phyloP scores from a whole-genome alignment of 2,797 vertebrate species.

The Clarias pachynema region DNA sequence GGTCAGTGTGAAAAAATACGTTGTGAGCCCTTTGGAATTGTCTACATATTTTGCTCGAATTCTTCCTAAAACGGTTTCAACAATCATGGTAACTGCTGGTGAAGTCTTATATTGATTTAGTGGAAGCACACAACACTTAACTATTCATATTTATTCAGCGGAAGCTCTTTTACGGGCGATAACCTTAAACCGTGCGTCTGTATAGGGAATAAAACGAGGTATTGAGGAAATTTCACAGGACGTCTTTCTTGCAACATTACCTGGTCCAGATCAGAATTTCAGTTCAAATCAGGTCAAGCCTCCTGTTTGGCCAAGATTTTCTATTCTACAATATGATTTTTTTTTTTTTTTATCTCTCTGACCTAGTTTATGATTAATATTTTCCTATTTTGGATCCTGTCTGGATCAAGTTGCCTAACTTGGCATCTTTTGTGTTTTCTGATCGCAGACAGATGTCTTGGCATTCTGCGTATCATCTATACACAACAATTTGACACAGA shows the following conservation, averaged over 20 bases:
- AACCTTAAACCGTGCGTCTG: background rate
- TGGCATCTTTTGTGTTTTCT: background rate
- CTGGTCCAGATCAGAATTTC: background rate
- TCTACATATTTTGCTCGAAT: slow-evolving; percentile 1
- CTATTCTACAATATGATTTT: background rate
- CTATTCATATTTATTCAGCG: too few species aligned
- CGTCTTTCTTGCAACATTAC: too few species aligned
- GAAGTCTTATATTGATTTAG: background rate
- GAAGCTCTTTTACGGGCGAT: slow-evolving; percentile 15
- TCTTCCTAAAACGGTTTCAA: background rate
- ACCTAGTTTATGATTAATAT: slow-evolving; percentile 1
- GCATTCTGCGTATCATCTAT: background rate
- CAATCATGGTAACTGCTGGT: background rate
- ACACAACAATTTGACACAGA: slow-evolving; percentile 5
- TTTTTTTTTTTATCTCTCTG: background rate
- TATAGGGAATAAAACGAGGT: background rate
- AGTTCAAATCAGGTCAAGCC: slow-evolving; percentile 9
- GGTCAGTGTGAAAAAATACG: slow-evolving; percentile 22
- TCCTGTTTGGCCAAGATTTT: background rate
- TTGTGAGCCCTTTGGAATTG: background rate
- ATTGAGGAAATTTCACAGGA: background rate
- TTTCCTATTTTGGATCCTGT: background rate
- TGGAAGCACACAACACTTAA: too few species aligned
- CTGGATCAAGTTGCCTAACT: background rate
- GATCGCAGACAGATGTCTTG: background rate